Evolutionary conservation across 2,888 invertebrate species (phyloP).

Genomic region (Acanthacorydalis orientalis): DNA sequence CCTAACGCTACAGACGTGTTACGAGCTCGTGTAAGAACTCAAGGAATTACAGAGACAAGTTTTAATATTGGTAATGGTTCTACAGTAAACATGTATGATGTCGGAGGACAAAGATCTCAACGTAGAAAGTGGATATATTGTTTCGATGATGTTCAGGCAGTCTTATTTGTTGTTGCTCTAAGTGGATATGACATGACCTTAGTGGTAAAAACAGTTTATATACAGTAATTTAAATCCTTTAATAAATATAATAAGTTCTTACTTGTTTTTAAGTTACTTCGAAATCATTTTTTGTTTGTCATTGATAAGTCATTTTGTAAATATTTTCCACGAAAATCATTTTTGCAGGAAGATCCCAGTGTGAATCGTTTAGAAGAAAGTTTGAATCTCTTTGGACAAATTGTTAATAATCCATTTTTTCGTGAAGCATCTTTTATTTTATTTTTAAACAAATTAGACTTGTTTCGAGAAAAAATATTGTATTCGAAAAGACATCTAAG

Average conservation of each 20-base stretch:
- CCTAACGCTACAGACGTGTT: slow-evolving; percentile 46
- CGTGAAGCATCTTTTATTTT: slow-evolving; percentile 41
- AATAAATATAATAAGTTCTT: not conserved
- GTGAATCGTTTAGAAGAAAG: slow-evolving; percentile 47
- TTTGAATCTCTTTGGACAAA: slow-evolving; percentile 42
- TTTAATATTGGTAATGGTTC: slow-evolving; percentile 42
- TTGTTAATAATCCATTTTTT: slow-evolving; percentile 47
- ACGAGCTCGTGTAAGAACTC: slow-evolving; percentile 43
- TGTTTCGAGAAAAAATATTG: slow-evolving; percentile 45
- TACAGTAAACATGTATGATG: slow-evolving; percentile 44
- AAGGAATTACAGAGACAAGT: slow-evolving; percentile 47
- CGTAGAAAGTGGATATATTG: slow-evolving; percentile 50
- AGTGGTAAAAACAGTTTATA: slow-evolving; percentile 21
- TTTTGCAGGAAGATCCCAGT: slow-evolving; percentile 34
- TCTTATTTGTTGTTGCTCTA: slow-evolving; percentile 43
- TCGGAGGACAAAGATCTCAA: slow-evolving; percentile 47
- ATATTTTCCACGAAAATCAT: not conserved
- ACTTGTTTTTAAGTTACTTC: not conserved
- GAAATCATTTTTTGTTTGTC: slow-evolving; percentile 5
- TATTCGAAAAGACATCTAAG: slow-evolving; percentile 41
- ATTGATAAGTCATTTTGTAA: too few relatives aligned
- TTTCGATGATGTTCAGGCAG: slow-evolving; percentile 45
- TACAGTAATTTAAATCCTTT: not conserved
- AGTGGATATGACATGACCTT: slow-evolving; percentile 51
- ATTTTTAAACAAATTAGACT: slow-evolving; percentile 46